Evolutionary conservation across 2,888 invertebrate species (phyloP), one percentile per base, ranked within the genome.

Genomic region (Bedellia somnulentella): DNA sequence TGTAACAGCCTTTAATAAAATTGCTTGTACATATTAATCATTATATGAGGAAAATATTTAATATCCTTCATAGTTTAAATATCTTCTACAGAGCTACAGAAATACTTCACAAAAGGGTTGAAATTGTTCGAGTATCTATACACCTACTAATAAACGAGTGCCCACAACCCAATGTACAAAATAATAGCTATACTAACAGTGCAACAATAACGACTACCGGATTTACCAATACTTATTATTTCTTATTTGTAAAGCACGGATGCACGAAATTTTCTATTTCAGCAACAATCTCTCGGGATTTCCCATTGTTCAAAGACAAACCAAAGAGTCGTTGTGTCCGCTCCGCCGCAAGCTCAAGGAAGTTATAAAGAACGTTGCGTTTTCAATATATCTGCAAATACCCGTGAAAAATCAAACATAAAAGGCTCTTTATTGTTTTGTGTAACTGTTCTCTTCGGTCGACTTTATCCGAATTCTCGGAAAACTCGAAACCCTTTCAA

Each of bases 401-500:
- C 39, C 38, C 51, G 46, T 49, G 45, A 52, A 52, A 41, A 47
- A 41, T 37, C 37, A 38, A 39, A 45, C 41, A 43, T 35, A 38
- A 44, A 38, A 37, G 34, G 28, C 21, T 3, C 37, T 52, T 54
- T 48, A 49, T 44, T 41, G 36, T 38, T 41, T 41, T 36, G 32
- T 34, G 29, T 45, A 38, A 43, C 40, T 48, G 49, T 45, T 42
- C 40, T n/a, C 47, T 48, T 44, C 42, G 41, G 34, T 38, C 37
- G 34, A n/a, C 39, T 43, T 43, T 49, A 34, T 36, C 39, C 28
- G 34, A 44, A 46, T 68, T 63, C 67, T 40, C 15, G 46, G 67
- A 63, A 64, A 24, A 41, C 43, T 40, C 35, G 40, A 49, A 63
- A 51, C 58, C 64, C 57, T 58, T 68, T 62, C 57, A 36, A 43